phyloP scores from a whole-genome alignment of 2,113 vertebrate species.

The Entelurus aequoreus region DNA sequence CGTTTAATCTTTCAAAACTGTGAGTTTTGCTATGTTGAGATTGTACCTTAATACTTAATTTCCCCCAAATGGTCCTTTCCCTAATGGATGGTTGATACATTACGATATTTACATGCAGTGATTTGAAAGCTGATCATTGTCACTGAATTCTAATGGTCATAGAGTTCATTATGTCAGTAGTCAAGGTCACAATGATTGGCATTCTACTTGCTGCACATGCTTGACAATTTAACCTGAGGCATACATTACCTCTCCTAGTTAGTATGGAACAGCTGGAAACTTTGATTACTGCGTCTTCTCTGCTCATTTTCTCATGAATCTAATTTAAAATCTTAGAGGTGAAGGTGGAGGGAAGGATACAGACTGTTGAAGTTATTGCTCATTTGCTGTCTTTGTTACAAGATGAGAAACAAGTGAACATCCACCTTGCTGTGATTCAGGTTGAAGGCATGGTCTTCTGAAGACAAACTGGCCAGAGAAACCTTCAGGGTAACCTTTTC shows the following conservation, averaged over 20 bases:
- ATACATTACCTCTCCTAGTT: constrained; percentile 27
- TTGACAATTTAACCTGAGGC: constrained; percentile 22
- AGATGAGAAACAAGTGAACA: not conserved
- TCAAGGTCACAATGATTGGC: constrained; percentile 42
- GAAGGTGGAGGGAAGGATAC: constrained; percentile 7
- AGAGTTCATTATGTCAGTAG: constrained; percentile 13
- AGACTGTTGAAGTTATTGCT: constrained; percentile 10
- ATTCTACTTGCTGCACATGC: constrained; percentile 13
- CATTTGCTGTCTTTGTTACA: constrained; percentile 1
- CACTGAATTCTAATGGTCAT: constrained; percentile 6
- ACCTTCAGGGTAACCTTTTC: not conserved
- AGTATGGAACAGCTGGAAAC: constrained; percentile 35
- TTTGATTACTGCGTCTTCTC: constrained; percentile 46
- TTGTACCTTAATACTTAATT: not conserved
- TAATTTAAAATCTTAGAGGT: constrained; percentile 38
- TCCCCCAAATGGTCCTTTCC: not conserved
- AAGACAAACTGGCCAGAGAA: not conserved
- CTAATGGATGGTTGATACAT: not conserved
- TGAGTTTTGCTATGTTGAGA: not conserved
- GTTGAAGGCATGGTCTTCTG: not conserved
- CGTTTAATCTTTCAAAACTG: not conserved
- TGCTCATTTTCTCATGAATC: constrained; percentile 42
- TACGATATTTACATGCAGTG: not conserved
- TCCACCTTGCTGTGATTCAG: not conserved
- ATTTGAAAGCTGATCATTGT: not conserved